Evolutionary conservation across 1,140 invertebrate genomes (phyloP), one percentile per base, ranked within the genome.

Genomic region (Meloidogyne hapla): DNA sequence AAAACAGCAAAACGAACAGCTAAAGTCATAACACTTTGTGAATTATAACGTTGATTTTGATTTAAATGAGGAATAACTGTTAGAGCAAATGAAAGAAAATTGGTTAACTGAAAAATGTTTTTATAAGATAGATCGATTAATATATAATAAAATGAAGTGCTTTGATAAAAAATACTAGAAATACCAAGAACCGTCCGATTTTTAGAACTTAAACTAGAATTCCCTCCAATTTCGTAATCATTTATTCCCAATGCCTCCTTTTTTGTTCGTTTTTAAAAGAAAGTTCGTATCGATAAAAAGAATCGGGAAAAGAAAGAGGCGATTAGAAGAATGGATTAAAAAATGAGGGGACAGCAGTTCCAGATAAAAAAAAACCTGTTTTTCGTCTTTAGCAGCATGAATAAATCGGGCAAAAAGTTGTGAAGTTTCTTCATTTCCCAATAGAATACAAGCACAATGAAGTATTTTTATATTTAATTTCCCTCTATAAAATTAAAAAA

Each of bases 391-490:
- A 12, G 71, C 71, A 3, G 48, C 23, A 38, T 65, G 64, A 33
- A 73, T 73, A 40, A 73, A 61, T 26, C 56, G 71, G n/a, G 71
- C 71, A 73, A 73, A 23, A 3, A 61, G n/a, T 65, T 21, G 18
- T 26, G 71, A 61, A 42, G 23, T 73, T 73, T 61, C 56, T 38
- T 61, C 40, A 61, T 12, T 28, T 56, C 71, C 71, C n/a, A 73
- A 38, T n/a, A 56, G 6, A 56, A 56, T 56, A 56, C 48, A 56
- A 1, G 71, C 56, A 61, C 71, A 73, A 73, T 38, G 64, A 21
- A 73, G 71, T 23, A 73, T 64, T 73, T 73, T 73, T 10, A 64
- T 38, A 2, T 73, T 73, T 15, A 73, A 63, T 63, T 63, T 73
- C 6, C 71, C 56, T 25, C 71, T 73, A 26, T 40, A 28, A 62